Base-by-base conservation (phyloP, 2,888 invertebrate species). In the Griposia aprilina region DNA sequence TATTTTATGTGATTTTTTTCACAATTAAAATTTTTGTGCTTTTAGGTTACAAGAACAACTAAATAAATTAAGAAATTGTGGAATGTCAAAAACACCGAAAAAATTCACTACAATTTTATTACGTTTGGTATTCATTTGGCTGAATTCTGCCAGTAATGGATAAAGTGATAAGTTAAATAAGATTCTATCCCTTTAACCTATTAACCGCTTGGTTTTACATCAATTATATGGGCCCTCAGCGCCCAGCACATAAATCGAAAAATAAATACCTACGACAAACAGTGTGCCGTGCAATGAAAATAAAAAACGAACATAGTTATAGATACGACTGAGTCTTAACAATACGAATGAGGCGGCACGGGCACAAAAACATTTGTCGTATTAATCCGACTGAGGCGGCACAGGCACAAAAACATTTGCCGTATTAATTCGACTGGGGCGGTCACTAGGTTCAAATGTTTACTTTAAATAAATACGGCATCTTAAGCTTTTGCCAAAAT, bases 21-120 rank as follows among this genome's bases (percentile, higher is more conserved):
- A 71, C 86, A 88, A 84, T 88, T 73, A 7, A 84, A 83, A 84
- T 86, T 48, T 91, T 92, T 92, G 91, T 92, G 92, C 92, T 87
- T 74, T 89, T 89, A 91, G 90, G 87, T 87, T 74, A 78, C 60
- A 78, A 73, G 48, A 77, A 82, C 73, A 81, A 11, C 74, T 83
- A 81, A 67, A 50, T 73, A 62, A 55, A 63, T 70, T 60, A 68
- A 59, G 26, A 36, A 72, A 72, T 74, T 78, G 48, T 78, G 84
- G 83, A 85, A 87, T 83, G 82, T 82, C 52, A 79, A 71, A 78
- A 71, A 81, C 81, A 81, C 48, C 26, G 20, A 80, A 68, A 76
- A 81, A 41, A 20, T 20, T 66, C 52, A 73, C 57, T 68, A 69
- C 59, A 55, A 72, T 52, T 36, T 36, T 50, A 67, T 36, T 52